A percentile compares a stretch with the other conserved stretches of the same genome.
phyloP scores from a whole-genome alignment of 2,797 vertebrate species.

The Thripadectes ignobilis region DNA sequence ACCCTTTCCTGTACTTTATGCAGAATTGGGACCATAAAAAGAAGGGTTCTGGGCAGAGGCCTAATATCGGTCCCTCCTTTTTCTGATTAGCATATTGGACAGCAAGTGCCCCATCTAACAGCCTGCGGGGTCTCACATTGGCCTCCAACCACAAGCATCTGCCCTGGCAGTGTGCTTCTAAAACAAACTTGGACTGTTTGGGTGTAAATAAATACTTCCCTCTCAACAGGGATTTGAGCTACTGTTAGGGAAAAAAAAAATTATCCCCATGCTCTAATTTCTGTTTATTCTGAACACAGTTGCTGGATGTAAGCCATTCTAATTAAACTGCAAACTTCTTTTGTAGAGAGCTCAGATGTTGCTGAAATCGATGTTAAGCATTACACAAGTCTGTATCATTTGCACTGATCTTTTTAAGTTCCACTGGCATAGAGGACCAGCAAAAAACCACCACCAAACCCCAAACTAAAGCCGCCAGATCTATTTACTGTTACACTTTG shows the following conservation, averaged over 20 bases:
- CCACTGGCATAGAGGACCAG: background rate
- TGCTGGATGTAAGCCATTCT: constrained; percentile 68
- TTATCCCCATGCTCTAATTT: constrained; percentile 50
- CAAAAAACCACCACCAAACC: background rate
- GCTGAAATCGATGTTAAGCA: constrained; percentile 62
- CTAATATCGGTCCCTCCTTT: background rate
- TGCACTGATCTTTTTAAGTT: constrained; percentile 34
- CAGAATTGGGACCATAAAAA: background rate
- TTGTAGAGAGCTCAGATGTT: constrained; percentile 41
- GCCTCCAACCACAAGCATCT: background rate
- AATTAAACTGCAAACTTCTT: constrained; percentile 69
- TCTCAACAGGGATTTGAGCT: background rate
- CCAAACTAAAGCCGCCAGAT: background rate
- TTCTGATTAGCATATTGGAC: background rate
- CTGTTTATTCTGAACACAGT: constrained; percentile 69
- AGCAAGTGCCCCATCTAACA: background rate
- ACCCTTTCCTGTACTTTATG: background rate
- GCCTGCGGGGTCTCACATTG: background rate
- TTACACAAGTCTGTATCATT: constrained; percentile 28
- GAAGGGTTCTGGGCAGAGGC: background rate
- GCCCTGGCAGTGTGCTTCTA: background rate
- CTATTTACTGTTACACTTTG: background rate
- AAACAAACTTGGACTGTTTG: background rate
- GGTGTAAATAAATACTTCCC: background rate
- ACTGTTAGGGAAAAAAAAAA: background rate